phyloP scores from a whole-genome alignment of 2,888 invertebrate genomes.

The Nomada fabriciana region DNA sequence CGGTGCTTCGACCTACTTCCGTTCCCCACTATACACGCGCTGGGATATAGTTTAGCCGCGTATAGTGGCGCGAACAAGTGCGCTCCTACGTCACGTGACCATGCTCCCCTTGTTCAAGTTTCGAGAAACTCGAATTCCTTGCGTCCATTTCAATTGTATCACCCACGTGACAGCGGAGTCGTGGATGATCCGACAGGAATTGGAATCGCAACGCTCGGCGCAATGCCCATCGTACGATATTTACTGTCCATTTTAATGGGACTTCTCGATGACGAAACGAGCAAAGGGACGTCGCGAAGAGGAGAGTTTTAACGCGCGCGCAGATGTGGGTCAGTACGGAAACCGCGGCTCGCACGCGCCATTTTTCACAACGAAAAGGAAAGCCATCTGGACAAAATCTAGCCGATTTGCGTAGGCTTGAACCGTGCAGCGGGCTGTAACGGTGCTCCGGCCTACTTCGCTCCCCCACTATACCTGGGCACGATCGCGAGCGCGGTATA shows the following conservation, averaged over 20 bases:
- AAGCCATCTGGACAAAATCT: conserved; percentile 82
- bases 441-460: conserved; percentile 83
- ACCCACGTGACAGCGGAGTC: not conserved
- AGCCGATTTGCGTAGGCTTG: conserved; percentile 73
- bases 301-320: conserved; percentile 6
- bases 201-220: no score
- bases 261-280: no score
- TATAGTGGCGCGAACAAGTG: conserved; percentile 72
- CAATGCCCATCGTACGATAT: no score
- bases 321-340: conserved; percentile 79
- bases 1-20: conserved; percentile 84
- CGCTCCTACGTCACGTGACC: conserved; percentile 49
- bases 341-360: conserved; percentile 81
- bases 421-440: conserved; percentile 81
- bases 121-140: conserved; percentile 37
- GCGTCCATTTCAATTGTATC: not conserved
- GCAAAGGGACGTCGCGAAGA: not conserved
- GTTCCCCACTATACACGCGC: conserved; percentile 70
- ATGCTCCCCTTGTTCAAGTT: conserved; percentile 31
- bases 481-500: conserved; percentile 70
- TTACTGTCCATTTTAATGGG: no score
- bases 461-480: conserved; percentile 67
- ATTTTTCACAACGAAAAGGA: conserved; percentile 85
- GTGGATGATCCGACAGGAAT: no score
- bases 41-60: conserved; percentile 69